Conservation (phyloP, 2,888 invertebrate genomes). For the Diaperis boleti region DNA sequence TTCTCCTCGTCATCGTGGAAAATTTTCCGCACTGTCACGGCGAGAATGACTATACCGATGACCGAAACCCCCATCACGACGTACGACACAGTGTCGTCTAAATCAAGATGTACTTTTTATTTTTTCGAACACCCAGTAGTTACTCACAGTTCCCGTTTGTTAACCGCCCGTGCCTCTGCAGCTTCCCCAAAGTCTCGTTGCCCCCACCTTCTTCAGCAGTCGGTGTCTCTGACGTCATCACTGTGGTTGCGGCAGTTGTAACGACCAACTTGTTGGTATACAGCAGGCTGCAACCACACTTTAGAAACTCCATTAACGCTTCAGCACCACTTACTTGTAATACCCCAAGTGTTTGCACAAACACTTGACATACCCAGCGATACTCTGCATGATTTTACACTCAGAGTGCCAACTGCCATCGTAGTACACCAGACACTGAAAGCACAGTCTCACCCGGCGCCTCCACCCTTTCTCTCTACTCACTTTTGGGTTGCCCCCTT, state of each 20-base stretch:
- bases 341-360: slow-evolving; percentile 39
- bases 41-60: slow-evolving; percentile 24
- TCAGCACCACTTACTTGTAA: slow-evolving; percentile 40
- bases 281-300: no score
- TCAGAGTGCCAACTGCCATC: slow-evolving; percentile 6
- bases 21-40: slow-evolving; percentile 18
- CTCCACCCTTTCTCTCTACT: slow-evolving; percentile 1
- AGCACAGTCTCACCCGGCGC: slow-evolving; percentile 1
- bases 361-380: slow-evolving; percentile 31
- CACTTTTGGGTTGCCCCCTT: slow-evolving; percentile 23
- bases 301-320: no score
- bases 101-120: not conserved
- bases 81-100: slow-evolving; percentile 39
- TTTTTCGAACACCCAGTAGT: not conserved
- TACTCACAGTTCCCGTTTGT: slow-evolving; percentile 15
- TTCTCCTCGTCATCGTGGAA: slow-evolving; percentile 31
- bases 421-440: slow-evolving; percentile 39
- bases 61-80: slow-evolving; percentile 31
- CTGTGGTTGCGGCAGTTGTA: not conserved
- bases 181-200: not conserved
- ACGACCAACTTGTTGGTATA: not conserved
- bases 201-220: not conserved
- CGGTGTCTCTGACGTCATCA: not conserved
- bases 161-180: not conserved
- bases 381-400: slow-evolving; percentile 23